A percentile compares a stretch with the other conserved stretches of the same genome.
phyloP scores from a whole-genome alignment of 2,797 vertebrate genomes.

The Hybognathus amarus region DNA sequence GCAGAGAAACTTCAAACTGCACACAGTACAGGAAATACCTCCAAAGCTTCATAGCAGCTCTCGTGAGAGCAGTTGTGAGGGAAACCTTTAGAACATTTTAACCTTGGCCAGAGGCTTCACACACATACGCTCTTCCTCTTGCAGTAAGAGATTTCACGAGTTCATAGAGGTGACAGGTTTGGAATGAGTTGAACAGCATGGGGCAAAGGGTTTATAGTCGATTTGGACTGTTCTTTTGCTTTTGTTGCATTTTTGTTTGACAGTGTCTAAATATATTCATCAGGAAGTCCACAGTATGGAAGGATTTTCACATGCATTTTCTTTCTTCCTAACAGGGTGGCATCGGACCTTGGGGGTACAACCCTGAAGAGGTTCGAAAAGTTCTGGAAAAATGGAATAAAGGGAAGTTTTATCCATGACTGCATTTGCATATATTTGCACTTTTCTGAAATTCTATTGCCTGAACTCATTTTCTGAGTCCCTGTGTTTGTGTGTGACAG shows the following conservation, averaged over 20 bases:
- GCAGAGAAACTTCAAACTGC: neutral
- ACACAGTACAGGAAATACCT: conserved; percentile 16
- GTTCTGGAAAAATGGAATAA: conserved; percentile 81
- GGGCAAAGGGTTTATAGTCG: neutral
- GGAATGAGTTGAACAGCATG: conserved; percentile 1
- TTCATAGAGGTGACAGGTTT: conserved; percentile 38
- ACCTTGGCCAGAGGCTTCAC: neutral
- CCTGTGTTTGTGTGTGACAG: conserved; percentile 69
- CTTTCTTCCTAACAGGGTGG: conserved; percentile 75
- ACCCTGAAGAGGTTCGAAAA: conserved; percentile 81
- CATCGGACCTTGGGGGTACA: conserved; percentile 86
- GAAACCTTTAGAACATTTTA: neutral
- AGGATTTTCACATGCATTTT: conserved; percentile 1
- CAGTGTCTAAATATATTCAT: neutral
- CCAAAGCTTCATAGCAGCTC: neutral
- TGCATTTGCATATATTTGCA: neutral
- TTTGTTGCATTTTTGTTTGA: conserved; percentile 15
- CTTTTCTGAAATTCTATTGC: conserved; percentile 60
- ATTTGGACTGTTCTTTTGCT: neutral
- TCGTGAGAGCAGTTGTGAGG: neutral
- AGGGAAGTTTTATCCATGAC: neutral
- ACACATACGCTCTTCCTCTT: neutral
- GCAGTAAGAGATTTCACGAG: neutral
- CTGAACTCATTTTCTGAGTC: neutral
- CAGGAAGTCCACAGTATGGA: neutral